Evolutionary conservation across 2,113 vertebrate genomes (phyloP).

Genomic region (Promerops cafer): DNA sequence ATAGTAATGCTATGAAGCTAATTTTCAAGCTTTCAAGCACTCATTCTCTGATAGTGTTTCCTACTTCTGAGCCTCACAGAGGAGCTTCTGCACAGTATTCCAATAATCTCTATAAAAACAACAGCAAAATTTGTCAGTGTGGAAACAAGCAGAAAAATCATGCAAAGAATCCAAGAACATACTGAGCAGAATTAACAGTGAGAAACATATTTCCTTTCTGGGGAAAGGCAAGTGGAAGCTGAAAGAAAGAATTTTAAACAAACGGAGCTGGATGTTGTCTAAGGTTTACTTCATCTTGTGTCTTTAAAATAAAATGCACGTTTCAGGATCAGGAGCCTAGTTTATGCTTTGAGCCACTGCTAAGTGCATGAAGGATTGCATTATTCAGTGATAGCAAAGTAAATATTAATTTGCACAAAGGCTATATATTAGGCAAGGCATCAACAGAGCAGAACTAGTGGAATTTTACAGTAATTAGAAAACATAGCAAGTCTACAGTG

Average conservation of each 20-base stretch:
- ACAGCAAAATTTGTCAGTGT: background rate
- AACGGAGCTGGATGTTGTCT: background rate
- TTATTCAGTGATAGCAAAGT: conserved; percentile 33
- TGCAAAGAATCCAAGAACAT: background rate
- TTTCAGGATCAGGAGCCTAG: background rate
- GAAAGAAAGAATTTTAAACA: background rate
- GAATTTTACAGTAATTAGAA: conserved; percentile 42
- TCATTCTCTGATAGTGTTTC: background rate
- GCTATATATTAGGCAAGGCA: conserved; percentile 15
- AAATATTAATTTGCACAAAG: conserved; percentile 26
- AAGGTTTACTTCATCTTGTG: background rate
- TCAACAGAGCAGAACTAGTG: conserved; percentile 22
- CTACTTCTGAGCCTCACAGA: background rate
- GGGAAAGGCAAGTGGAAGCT: background rate
- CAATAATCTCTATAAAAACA: background rate
- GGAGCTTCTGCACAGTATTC: background rate
- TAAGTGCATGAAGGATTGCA: background rate
- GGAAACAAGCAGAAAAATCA: background rate
- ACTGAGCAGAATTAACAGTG: background rate
- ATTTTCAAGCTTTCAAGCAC: background rate
- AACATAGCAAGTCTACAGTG: background rate
- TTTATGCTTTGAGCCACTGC: background rate
- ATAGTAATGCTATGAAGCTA: background rate
- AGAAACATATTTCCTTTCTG: background rate
- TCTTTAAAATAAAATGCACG: conserved; percentile 1